Evolutionary conservation across 2,113 vertebrate species (phyloP).

Genomic region (Pollimyrus isidori): DNA sequence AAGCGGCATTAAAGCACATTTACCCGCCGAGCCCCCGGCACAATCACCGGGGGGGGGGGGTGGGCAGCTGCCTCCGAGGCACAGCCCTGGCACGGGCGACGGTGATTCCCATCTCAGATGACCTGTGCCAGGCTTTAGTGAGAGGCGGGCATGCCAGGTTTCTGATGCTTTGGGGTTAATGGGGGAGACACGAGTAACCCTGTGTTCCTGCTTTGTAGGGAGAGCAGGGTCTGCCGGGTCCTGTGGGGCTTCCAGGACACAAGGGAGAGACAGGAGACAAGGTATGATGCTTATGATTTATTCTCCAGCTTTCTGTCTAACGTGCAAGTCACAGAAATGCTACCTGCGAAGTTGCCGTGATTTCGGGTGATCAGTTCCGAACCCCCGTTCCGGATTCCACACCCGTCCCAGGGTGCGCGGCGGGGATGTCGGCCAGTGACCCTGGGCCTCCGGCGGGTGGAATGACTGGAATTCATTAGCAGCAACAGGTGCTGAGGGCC

Average conservation of each 20-base stretch:
- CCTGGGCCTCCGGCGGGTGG: background rate
- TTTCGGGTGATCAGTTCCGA: background rate
- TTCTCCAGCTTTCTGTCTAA: background rate
- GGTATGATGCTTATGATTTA: conserved; percentile 49
- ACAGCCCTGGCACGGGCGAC: conserved; percentile 20
- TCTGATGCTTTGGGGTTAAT: conserved; percentile 11
- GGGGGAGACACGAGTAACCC: background rate
- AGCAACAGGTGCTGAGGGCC: conserved; percentile 51
- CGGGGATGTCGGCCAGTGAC: background rate
- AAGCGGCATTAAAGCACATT: conserved; percentile 42
- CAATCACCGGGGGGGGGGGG: conserved; percentile 17
- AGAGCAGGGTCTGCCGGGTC: conserved; percentile 66
- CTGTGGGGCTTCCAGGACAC: conserved; percentile 61
- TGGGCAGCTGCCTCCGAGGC: conserved; percentile 25
- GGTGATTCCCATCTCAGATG: conserved; percentile 1
- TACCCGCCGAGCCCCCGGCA: conserved; percentile 33
- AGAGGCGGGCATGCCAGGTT: conserved; percentile 6
- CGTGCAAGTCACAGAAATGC: background rate
- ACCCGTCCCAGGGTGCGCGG: background rate
- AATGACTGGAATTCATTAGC: conserved; percentile 45
- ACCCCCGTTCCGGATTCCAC: background rate
- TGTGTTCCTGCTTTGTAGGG: conserved; percentile 56
- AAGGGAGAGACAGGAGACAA: conserved; percentile 72
- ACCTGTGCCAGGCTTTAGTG: conserved; percentile 14
- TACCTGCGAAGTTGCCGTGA: background rate